These are phyloP conservation scores for Tethya wilhelma DNA, from an alignment of 37 sponge, comb jelly and placozoan species.

Conservation along the genomic window DNA sequence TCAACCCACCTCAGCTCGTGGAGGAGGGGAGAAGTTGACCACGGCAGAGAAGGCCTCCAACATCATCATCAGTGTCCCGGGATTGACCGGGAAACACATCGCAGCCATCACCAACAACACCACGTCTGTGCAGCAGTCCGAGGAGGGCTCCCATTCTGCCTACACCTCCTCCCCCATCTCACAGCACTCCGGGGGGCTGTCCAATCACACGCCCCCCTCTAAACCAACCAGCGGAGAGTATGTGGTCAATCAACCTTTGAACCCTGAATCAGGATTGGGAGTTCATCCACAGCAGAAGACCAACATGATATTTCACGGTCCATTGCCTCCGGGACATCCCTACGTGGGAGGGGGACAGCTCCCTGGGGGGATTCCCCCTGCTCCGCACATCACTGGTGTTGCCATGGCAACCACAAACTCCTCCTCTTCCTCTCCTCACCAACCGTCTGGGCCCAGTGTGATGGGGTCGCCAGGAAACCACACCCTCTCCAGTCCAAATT, in stretches of 20 bases:
- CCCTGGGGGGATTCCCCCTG: background rate
- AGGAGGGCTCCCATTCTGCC: background rate
- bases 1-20: background rate
- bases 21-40: background rate
- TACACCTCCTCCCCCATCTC: slow-evolving; percentile 6
- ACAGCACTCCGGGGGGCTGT: background rate
- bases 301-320: slow-evolving; percentile 6
- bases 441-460: too few relatives aligned
- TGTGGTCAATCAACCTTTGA: background rate
- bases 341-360: background rate
- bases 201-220: background rate
- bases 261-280: background rate
- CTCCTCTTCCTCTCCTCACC: background rate
- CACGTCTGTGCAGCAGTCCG: background rate
- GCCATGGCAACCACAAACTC: background rate
- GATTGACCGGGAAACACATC: slow-evolving; percentile 60
- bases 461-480: background rate
- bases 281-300: slow-evolving; percentile 1
- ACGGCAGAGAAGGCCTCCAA: slow-evolving; percentile 24
- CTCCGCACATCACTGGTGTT: too few relatives aligned
- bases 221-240: background rate
- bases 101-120: slow-evolving; percentile 47
- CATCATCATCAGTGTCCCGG: slow-evolving; percentile 50
- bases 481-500: too few relatives aligned
- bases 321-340: background rate